Conservation (phyloP, 2,113 vertebrate species). For the Anguilla rostrata region DNA sequence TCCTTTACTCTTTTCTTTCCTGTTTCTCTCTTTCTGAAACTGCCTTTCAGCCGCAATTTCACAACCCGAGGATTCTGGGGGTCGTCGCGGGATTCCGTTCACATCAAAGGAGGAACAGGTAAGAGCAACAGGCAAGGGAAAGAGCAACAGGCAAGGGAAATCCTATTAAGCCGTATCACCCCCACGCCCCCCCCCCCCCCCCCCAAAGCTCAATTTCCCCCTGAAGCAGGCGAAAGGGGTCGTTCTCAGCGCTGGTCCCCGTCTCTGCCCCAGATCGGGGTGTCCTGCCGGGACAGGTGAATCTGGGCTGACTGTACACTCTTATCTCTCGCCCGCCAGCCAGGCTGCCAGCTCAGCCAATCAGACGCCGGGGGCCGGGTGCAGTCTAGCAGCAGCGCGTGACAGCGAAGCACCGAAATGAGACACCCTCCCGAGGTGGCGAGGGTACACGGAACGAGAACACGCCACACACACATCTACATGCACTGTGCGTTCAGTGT, state of each 20-base stretch:
- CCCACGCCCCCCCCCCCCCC: conserved; percentile 45
- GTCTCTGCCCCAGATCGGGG: no score
- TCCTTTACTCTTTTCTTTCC: not conserved
- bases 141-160: conserved; percentile 35
- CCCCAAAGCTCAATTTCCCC: not conserved
- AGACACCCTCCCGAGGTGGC: no score
- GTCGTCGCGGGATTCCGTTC: not conserved
- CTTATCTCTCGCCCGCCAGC: conserved; percentile 67
- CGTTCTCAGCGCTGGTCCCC: no score
- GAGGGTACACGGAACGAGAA: no score
- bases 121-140: not conserved
- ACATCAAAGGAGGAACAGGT: conserved; percentile 27
- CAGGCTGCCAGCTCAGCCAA: conserved; percentile 1
- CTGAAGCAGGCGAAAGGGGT: no score
- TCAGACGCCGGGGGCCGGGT: not conserved
- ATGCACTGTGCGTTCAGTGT: no score
- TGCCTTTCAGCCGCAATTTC: not conserved
- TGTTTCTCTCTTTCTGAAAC: not conserved
- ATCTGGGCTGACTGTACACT: conserved; percentile 46
- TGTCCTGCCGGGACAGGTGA: not conserved
- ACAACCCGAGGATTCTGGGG: not conserved
- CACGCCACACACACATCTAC: no score
- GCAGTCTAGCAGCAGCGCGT: not conserved
- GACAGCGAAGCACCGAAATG: no score
- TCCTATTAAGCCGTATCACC: conserved; percentile 41